Base-by-base conservation (phyloP, 2,888 invertebrate species). In the Caenorhabditis imperialis region DNA sequence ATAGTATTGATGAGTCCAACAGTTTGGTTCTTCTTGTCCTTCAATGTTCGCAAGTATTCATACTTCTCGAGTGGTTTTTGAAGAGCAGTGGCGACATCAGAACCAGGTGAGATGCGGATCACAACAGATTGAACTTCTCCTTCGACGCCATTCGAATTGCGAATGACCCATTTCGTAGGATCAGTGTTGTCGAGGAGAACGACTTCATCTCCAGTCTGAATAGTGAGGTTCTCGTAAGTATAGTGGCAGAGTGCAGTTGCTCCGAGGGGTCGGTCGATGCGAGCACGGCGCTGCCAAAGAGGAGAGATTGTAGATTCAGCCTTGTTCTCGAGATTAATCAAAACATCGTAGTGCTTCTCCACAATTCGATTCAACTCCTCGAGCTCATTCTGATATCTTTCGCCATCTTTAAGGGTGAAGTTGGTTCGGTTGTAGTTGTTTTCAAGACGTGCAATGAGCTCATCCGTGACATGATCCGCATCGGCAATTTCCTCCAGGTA, bases 241-340 rank as follows among this genome's bases (percentile, higher is more conserved):
- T 96, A 98, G 78, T 94, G 94, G 90, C 97, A 98, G 48, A 98
- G 93, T 54, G 97, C 94, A 78, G 93, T 93, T 1, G 97, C 94
- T 65, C 92, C 92, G 51, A 94, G 90, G 10, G 95, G 95, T 79
- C 94, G 91, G 16, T 75, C 51, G 0, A 87, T 85, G 1, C 95
- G 94, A 85, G 94, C 93, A 53, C 94, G 92, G 12, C 98, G 91
- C 88, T 94, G 94, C 89, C 94, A 94, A 85, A 98, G 91, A 0
- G 98, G 98, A 62, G 95, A 92, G 78, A 98, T 92, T 53, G 92
- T 92, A 85, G 93, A n/a, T n/a, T n/a, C 93, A 18, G 95, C 93
- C 57, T 93, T 92, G 48, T 93, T 93, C 23, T 92, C 93, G 60
- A 98, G 89, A 18, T 92, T 91, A 72, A 94, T 92, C 12, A 98